Evolutionary conservation across 1,140 invertebrate genomes (phyloP).

Genomic region (Whitmania pigra): DNA sequence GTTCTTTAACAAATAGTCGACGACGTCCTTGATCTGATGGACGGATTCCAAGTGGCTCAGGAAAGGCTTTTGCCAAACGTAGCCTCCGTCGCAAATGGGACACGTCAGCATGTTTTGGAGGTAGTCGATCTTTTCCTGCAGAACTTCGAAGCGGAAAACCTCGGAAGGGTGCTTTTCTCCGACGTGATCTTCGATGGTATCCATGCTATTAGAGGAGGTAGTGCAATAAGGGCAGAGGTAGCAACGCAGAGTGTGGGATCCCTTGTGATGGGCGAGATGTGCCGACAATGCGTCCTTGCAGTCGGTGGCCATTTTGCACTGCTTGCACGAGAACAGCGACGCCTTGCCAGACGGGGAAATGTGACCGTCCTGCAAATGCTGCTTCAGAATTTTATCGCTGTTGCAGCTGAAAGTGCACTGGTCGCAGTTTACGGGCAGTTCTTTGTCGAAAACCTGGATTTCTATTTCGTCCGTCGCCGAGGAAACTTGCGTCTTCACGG

Average conservation of each 20-base stretch:
- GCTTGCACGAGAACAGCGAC: neutral
- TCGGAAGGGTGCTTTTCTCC: slow-evolving; percentile 8
- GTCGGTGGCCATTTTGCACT: slow-evolving; percentile 5
- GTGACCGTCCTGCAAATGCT: neutral
- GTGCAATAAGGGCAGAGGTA: slow-evolving; percentile 20
- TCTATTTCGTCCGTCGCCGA: neutral
- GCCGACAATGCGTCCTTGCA: neutral
- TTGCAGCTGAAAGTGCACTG: slow-evolving; percentile 16
- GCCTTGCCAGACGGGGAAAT: neutral
- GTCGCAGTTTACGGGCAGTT: neutral
- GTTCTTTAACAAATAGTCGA: neutral
- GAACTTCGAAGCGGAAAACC: slow-evolving; percentile 20
- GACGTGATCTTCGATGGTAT: slow-evolving; percentile 17
- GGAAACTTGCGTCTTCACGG: neutral
- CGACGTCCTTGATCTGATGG: slow-evolving; percentile 4
- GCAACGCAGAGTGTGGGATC: slow-evolving; percentile 14
- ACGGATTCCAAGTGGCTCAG: neutral
- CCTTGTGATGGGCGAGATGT: slow-evolving; percentile 13
- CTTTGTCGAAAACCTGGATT: neutral
- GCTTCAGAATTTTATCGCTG: neutral
- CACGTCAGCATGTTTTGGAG: slow-evolving; percentile 14
- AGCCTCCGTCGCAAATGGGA: slow-evolving; percentile 5
- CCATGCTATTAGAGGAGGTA: slow-evolving; percentile 16
- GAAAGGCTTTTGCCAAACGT: slow-evolving; percentile 5
- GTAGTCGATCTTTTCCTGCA: slow-evolving; percentile 17